These are phyloP conservation scores for Halichondria panicea DNA, from an alignment of 37 sponge, comb jelly and placozoan genomes.

Conservation along the genomic window DNA sequence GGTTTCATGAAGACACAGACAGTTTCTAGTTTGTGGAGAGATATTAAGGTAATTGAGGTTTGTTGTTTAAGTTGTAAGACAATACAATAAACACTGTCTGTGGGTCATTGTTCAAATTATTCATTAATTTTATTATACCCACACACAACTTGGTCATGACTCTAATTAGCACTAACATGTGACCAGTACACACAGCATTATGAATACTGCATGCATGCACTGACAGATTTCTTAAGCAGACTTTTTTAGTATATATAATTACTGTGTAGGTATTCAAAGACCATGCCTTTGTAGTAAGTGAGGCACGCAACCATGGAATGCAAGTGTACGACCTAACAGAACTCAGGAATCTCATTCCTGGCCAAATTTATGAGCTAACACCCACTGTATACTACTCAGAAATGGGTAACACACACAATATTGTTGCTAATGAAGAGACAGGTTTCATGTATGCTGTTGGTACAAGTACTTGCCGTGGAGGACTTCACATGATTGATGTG, in stretches of 20 bases:
- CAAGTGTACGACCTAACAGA: constrained; percentile 62
- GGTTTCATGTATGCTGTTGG: constrained; percentile 74
- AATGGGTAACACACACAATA: constrained; percentile 62
- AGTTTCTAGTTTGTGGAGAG: constrained; percentile 56
- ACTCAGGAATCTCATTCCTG: constrained; percentile 28
- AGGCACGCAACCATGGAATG: constrained; percentile 66
- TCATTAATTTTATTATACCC: too few relatives aligned
- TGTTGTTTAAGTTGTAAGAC: not conserved
- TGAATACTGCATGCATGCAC: too few relatives aligned
- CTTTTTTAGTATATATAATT: not conserved
- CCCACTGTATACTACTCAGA: constrained; percentile 33
- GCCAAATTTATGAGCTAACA: constrained; percentile 9
- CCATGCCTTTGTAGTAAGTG: constrained; percentile 77
- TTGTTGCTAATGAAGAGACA: constrained; percentile 66
- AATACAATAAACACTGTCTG: too few relatives aligned
- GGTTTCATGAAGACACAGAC: constrained; percentile 69
- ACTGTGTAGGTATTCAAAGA: constrained; percentile 48
- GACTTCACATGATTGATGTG: constrained; percentile 67
- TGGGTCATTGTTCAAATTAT: too few relatives aligned
- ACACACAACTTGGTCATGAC: too few relatives aligned
- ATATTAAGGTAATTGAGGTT: constrained; percentile 43
- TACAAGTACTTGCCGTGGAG: constrained; percentile 49
- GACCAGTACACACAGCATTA: too few relatives aligned
- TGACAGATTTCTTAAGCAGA: too few relatives aligned
- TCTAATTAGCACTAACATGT: too few relatives aligned